These are phyloP conservation scores for Ochropleura plecta DNA, from an alignment of 2,888 invertebrate species.

Conservation along the genomic window DNA sequence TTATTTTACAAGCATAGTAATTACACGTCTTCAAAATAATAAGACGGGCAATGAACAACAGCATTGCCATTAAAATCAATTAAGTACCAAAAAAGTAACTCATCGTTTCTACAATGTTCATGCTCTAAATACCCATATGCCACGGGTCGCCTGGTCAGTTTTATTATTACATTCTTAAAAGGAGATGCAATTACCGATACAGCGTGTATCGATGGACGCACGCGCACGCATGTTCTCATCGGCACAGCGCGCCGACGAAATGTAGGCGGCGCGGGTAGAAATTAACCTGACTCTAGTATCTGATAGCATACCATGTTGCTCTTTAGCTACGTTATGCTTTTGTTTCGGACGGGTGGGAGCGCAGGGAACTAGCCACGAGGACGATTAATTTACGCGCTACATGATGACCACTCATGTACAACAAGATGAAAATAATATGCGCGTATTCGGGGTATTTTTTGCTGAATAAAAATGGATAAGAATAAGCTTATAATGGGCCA, in stretches of 20 bases:
- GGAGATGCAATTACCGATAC: conserved; percentile 82
- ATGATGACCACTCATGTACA: conserved; percentile 49
- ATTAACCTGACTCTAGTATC: conserved; percentile 73
- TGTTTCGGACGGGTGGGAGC: conserved; percentile 65
- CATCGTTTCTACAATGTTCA: conserved; percentile 32
- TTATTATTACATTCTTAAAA: conserved; percentile 66
- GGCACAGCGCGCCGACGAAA: conserved; percentile 74
- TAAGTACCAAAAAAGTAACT: conserved; percentile 31
- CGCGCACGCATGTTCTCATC: conserved; percentile 66
- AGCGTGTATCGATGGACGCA: conserved; percentile 68
- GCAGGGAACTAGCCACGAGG: conserved; percentile 73
- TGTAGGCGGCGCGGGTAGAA: conserved; percentile 77
- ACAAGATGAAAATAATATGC: conserved; percentile 47
- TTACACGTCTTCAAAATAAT: conserved; percentile 44
- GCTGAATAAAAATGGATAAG: conserved; percentile 18
- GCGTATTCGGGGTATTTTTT: conserved; percentile 39
- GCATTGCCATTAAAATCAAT: conserved; percentile 44
- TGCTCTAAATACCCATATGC: conserved; percentile 60
- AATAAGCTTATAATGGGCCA: conserved; percentile 2
- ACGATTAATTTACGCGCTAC: conserved; percentile 74
- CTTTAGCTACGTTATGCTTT: conserved; percentile 65
- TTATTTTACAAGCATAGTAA: conserved; percentile 28
- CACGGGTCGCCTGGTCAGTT: conserved; percentile 60
- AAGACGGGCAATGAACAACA: conserved; percentile 28
- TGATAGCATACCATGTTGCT: conserved; percentile 67